phyloP scores from a whole-genome alignment of 2,113 vertebrate species.

The Murina feae region DNA sequence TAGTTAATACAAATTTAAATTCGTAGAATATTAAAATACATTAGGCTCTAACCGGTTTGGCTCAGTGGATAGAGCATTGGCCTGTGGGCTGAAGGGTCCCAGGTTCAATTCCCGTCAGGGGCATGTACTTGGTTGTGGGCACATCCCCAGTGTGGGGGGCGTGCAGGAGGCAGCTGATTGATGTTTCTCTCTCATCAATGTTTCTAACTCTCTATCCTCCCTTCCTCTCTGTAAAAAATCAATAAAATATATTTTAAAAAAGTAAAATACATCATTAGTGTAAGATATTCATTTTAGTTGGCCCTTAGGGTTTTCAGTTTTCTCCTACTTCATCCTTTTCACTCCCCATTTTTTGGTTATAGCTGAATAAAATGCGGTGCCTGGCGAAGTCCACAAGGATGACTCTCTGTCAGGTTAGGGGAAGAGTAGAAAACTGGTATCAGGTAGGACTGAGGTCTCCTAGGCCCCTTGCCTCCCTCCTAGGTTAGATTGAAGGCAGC shows the following conservation, averaged over 20 bases:
- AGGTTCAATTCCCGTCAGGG: too few species aligned
- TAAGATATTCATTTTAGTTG: background rate
- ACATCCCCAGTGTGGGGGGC: too few species aligned
- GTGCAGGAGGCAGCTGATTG: too few species aligned
- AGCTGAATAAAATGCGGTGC: background rate
- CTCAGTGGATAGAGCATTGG: too few species aligned
- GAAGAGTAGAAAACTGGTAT: background rate
- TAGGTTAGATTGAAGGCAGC: background rate
- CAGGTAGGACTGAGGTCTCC: fast-evolving
- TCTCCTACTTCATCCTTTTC: background rate
- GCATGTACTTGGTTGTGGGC: too few species aligned
- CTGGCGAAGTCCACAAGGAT: background rate
- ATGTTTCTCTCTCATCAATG: too few species aligned
- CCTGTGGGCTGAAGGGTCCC: too few species aligned
- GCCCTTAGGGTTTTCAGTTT: background rate
- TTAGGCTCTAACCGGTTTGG: background rate
- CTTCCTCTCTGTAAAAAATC: too few species aligned
- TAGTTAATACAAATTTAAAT: background rate
- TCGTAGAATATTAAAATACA: background rate
- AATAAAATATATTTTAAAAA: too few species aligned
- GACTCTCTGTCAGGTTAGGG: background rate
- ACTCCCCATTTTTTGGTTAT: background rate
- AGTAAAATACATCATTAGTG: background rate
- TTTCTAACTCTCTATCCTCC: too few species aligned
- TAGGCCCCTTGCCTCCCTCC: background rate